phyloP scores from a whole-genome alignment of 2,113 vertebrate genomes.

The Sinosuthora webbiana region DNA sequence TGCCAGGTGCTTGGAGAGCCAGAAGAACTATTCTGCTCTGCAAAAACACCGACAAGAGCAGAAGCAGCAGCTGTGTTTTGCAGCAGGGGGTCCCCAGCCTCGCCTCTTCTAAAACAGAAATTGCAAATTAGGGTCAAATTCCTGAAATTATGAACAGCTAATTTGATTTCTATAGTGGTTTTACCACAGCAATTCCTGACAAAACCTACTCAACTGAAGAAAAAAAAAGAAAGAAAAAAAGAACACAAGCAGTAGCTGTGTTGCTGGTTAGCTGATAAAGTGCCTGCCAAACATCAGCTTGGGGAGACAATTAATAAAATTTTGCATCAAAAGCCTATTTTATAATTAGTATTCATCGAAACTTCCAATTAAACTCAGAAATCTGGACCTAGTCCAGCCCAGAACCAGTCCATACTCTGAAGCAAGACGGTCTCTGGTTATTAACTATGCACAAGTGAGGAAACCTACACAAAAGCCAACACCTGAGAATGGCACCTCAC shows the following conservation, averaged over 20 bases:
- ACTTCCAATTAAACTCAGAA: not conserved
- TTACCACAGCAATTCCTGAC: not conserved
- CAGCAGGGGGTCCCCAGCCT: not conserved
- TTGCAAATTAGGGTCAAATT: slow-evolving; percentile 40
- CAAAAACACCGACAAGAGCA: not conserved
- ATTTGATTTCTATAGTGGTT: slow-evolving; percentile 14
- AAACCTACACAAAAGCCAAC: not conserved
- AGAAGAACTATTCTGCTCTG: not conserved
- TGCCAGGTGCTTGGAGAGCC: slow-evolving; percentile 9
- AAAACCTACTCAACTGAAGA: not conserved
- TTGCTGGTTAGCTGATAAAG: not conserved
- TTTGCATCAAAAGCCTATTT: not conserved
- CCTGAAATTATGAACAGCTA: slow-evolving; percentile 37
- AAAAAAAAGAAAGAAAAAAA: accelerated
- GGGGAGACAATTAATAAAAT: not conserved
- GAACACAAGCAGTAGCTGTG: not conserved
- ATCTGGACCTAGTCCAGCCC: not conserved
- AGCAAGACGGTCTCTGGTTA: not conserved
- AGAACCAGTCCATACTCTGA: not conserved
- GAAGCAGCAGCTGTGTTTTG: slow-evolving; percentile 53
- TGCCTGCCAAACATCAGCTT: not conserved
- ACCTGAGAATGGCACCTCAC: accelerated
- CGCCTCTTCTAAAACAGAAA: slow-evolving; percentile 8
- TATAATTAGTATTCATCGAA: not conserved
- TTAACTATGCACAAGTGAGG: not conserved